Percentiles rank a stretch among this genome's conserved stretches.
phyloP scores from a whole-genome alignment of 2,888 invertebrate genomes.

The Idaea straminata region DNA sequence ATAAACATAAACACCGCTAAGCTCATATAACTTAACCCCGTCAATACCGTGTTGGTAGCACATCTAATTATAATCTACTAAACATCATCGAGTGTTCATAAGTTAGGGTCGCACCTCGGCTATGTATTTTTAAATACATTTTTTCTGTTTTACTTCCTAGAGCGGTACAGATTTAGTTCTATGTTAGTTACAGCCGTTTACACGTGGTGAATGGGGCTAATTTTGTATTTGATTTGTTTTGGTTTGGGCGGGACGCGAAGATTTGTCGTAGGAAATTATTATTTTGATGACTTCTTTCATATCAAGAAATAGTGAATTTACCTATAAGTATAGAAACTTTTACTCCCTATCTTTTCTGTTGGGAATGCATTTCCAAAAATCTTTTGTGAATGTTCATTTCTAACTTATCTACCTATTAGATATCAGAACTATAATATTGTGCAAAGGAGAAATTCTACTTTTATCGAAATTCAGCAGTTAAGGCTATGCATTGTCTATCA shows the following conservation, averaged over 20 bases:
- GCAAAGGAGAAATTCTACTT: too few relatives aligned
- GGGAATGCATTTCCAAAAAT: too few relatives aligned
- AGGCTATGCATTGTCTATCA: too few relatives aligned
- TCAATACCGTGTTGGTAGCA: conserved; percentile 51
- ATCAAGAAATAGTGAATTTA: too few relatives aligned
- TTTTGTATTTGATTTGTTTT: conserved; percentile 23
- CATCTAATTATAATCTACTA: conserved; percentile 79
- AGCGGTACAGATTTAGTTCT: conserved; percentile 41
- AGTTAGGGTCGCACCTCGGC: conserved; percentile 66
- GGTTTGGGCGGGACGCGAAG: conserved; percentile 10
- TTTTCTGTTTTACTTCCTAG: conserved; percentile 52
- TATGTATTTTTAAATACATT: conserved; percentile 67
- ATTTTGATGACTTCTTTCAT: too few relatives aligned
- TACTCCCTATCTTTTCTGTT: too few relatives aligned
- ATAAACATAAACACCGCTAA: conserved; percentile 1
- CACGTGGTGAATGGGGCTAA: conserved; percentile 29
- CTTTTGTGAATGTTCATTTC: too few relatives aligned
- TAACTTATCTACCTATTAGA: too few relatives aligned
- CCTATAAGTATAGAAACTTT: too few relatives aligned
- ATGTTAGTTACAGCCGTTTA: conserved; percentile 19
- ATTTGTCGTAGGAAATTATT: background rate
- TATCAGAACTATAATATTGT: too few relatives aligned
- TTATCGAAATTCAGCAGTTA: too few relatives aligned
- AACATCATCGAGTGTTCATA: conserved; percentile 75
- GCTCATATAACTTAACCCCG: conserved; percentile 19